phyloP scores from a whole-genome alignment of 2,797 vertebrate genomes.

The Hemibagrus guttatus region DNA sequence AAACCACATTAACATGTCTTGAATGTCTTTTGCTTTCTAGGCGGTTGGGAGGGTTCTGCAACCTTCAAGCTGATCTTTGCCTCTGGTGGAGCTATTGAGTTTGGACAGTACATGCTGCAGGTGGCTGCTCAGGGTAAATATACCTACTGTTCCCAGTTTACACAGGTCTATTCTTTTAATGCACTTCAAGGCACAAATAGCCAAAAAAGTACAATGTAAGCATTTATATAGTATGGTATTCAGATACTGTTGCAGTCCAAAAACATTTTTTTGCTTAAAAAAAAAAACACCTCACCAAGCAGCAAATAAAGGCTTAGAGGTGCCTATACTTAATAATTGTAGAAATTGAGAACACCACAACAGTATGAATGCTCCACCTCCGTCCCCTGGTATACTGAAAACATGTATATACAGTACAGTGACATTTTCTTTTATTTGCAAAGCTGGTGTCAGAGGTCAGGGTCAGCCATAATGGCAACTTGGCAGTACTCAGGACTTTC shows the following conservation, averaged over 20 bases:
- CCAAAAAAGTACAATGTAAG: neutral
- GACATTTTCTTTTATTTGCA: neutral
- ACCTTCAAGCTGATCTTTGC: constrained; percentile 87
- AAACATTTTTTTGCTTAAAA: neutral
- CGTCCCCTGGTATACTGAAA: neutral
- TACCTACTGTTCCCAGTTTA: neutral
- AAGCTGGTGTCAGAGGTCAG: neutral
- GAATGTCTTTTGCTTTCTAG: constrained; percentile 65
- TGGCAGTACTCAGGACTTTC: neutral
- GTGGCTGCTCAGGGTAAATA: constrained; percentile 89
- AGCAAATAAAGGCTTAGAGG: neutral
- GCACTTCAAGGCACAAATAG: neutral
- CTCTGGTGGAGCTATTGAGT: constrained; percentile 94
- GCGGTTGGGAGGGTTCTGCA: constrained; percentile 91
- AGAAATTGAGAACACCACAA: neutral
- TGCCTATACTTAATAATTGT: neutral
- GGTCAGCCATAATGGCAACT: neutral
- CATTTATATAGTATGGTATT: neutral
- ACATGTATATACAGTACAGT: neutral
- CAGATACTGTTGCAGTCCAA: neutral
- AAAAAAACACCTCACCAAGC: neutral
- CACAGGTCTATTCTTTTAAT: neutral
- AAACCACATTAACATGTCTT: neutral
- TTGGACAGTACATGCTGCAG: constrained; percentile 93
- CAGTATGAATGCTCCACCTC: neutral